Percentiles rank a stretch among this genome's conserved stretches.
phyloP scores from a whole-genome alignment of 2,113 vertebrate genomes.

The Myrmecobius fasciatus region DNA sequence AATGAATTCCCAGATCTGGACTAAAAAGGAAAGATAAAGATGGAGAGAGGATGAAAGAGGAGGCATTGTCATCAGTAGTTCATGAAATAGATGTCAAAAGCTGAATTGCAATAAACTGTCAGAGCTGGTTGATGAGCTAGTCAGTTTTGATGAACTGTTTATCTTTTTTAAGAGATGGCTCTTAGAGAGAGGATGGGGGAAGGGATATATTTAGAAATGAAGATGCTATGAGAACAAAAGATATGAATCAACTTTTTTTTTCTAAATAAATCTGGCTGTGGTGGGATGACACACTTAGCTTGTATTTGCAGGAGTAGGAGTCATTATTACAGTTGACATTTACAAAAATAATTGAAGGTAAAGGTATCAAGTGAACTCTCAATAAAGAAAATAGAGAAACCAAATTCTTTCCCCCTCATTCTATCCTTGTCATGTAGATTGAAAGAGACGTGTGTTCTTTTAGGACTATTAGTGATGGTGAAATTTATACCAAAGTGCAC shows the following conservation, averaged over 20 bases:
- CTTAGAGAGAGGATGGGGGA: accelerated
- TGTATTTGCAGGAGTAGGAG: slow-evolving; percentile 16
- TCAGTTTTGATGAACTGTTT: background rate
- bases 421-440: background rate
- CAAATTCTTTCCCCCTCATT: background rate
- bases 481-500: background rate
- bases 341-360: background rate
- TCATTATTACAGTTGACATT: background rate
- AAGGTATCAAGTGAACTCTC: background rate
- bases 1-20: background rate
- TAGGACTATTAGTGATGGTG: background rate
- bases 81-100: background rate
- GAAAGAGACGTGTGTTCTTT: background rate
- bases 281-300: background rate
- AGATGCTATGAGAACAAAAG: slow-evolving; percentile 5
- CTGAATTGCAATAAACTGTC: background rate
- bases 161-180: background rate
- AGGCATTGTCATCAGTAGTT: background rate
- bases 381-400: background rate
- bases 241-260: background rate
- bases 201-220: background rate
- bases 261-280: background rate
- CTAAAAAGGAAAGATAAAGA: background rate
- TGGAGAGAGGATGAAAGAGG: background rate
- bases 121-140: background rate